Percentiles rank a stretch among this genome's conserved stretches.
Conservation (phyloP, 2,888 invertebrate species). For the Mallateleia sp. region DNA sequence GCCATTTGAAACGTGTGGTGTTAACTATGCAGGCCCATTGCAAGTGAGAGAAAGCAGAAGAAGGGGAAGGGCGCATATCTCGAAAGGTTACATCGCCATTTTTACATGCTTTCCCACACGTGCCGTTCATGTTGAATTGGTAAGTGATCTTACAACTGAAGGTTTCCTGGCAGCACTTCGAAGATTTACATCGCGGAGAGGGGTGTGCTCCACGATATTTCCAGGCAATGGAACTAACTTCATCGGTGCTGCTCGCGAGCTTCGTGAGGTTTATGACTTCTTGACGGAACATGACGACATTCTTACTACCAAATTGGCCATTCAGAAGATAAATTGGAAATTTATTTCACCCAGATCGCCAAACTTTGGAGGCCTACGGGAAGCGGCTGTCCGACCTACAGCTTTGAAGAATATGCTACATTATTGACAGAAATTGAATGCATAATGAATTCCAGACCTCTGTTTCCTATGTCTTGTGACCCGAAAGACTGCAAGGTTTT, state of each 20-base stretch:
- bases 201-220: no score
- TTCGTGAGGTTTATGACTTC: slow-evolving; percentile 32
- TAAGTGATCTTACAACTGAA: no score
- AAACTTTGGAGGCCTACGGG: slow-evolving; percentile 9
- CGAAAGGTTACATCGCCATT: no score
- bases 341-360: slow-evolving; percentile 2
- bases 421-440: slow-evolving; percentile 41
- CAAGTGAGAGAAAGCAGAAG: no score
- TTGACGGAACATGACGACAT: slow-evolving; percentile 5
- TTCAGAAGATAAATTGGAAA: slow-evolving; percentile 4
- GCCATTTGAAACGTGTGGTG: no score
- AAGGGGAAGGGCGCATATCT: no score
- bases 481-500: slow-evolving; percentile 8
- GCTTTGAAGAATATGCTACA: slow-evolving; percentile 34
- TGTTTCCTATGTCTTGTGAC: slow-evolving; percentile 23
- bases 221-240: no score
- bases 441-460: slow-evolving; percentile 26
- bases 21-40: no score
- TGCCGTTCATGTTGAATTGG: no score
- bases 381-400: slow-evolving; percentile 19
- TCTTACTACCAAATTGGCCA: slow-evolving; percentile 1
- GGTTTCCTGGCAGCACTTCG: no score
- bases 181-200: no score
- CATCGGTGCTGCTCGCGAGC: slow-evolving; percentile 12
- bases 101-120: no score